A percentile compares a stretch with the other conserved stretches of the same genome.
These are phyloP conservation scores for Drosophila mettleri DNA, from an alignment of 2,888 invertebrate species.

Conservation along the genomic window DNA sequence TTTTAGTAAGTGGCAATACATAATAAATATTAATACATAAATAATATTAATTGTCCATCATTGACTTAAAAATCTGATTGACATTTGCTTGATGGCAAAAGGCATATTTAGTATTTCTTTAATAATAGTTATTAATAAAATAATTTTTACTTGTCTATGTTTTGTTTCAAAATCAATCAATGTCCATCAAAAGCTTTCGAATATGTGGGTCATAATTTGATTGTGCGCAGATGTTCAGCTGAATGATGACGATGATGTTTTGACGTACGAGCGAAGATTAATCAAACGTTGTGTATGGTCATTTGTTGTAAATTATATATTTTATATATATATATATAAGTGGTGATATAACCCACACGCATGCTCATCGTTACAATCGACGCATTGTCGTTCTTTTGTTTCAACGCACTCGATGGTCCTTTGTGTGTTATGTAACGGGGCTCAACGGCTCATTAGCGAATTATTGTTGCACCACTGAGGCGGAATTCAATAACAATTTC, in stretches of 20 bases:
- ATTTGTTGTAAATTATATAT: constrained; percentile 26
- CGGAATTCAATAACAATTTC: neutral
- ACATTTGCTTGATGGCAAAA: neutral
- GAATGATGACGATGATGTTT: constrained; percentile 66
- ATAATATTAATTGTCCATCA: neutral
- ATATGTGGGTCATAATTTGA: constrained; percentile 62
- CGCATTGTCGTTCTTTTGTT: constrained; percentile 39
- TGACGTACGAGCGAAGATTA: constrained; percentile 66
- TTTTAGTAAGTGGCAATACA: neutral
- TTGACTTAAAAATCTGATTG: neutral
- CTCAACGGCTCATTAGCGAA: constrained; percentile 38
- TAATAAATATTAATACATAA: too few species aligned
- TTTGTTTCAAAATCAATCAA: constrained; percentile 49
- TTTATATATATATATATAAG: constrained; percentile 19
- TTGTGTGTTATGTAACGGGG: constrained; percentile 30
- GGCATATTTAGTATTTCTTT: neutral
- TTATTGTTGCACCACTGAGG: constrained; percentile 39
- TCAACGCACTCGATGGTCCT: constrained; percentile 3
- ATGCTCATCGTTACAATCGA: constrained; percentile 2
- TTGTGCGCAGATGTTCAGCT: constrained; percentile 28
- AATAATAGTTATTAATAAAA: constrained; percentile 15
- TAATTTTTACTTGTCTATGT: neutral
- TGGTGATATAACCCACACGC: constrained; percentile 32
- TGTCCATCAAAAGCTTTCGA: constrained; percentile 54
- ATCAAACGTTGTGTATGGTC: constrained; percentile 52